Conservation (phyloP, 2,113 vertebrate species). For the Forbesichthys agassizii region DNA sequence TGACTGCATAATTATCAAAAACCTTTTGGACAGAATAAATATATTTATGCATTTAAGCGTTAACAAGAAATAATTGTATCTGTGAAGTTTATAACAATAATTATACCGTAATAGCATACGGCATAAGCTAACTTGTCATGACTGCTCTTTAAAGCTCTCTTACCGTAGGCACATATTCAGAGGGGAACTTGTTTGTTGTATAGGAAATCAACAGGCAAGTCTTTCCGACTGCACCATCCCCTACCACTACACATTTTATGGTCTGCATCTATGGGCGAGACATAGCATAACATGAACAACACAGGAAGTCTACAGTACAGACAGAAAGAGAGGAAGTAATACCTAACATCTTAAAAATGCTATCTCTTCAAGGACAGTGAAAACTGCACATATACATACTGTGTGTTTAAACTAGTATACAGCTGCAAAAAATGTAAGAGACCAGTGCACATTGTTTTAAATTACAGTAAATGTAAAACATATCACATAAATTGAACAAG, state of each 20-base stretch:
- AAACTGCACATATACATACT: no score
- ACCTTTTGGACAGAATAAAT: constrained; percentile 75
- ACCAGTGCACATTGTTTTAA: no score
- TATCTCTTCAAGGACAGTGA: no score
- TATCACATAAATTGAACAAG: no score
- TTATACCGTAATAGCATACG: no score
- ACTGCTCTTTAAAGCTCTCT: constrained; percentile 35
- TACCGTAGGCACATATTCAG: constrained; percentile 97
- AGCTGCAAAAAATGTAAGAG: no score
- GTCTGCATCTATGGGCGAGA: constrained; percentile 87
- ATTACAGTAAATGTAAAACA: no score
- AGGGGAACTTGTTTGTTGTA: constrained; percentile 98
- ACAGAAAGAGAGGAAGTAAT: constrained; percentile 30
- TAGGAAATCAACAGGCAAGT: constrained; percentile 98
- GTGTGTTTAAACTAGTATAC: no score
- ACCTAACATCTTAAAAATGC: neutral
- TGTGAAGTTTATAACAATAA: no score
- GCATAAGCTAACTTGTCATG: neutral
- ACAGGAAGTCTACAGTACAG: neutral
- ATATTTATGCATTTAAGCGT: neutral
- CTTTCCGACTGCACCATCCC: constrained; percentile 97
- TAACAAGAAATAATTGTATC: no score
- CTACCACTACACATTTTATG: constrained; percentile 98
- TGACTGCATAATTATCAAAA: constrained; percentile 99
- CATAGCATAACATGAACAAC: constrained; percentile 19